Evolutionary conservation across 2,888 invertebrate species (phyloP), one percentile per base, ranked within the genome.

Genomic region (Danaus chrysippus): DNA sequence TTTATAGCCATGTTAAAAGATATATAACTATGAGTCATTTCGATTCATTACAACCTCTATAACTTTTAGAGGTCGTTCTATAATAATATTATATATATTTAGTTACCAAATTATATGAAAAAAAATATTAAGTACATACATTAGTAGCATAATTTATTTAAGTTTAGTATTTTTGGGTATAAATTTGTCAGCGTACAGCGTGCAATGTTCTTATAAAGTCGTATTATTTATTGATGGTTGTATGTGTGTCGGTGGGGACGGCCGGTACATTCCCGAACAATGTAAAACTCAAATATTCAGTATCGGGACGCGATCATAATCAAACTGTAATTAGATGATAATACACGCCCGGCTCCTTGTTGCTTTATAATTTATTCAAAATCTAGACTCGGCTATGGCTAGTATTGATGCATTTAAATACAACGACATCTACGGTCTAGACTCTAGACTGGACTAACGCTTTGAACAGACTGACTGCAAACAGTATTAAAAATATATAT

Each of bases 201-300:
- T 15, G 49, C 17, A 11, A 17, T 49, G n/a, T 49, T 49, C 15
- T 49, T 17, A 34, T 49, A 15, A 17, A 49, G 10, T 17, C 17
- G 10, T 46, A 43, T 46, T 46, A 49, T 17, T 10, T 49, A 49
- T 49, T 49, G 17, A 49, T 15, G 3, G 46, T 46, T n/a, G 46
- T 49, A 17, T 49, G 11, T 34, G 49, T 17, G 49, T 17, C 10
- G 15, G 10, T 17, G 9, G 46, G 10, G 46, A 34, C 66, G 58
- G 64, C 62, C 66, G 15, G 17, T 49, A 63, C 69, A 71, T 71
- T 72, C 71, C 44, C 34, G 73, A 71, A 78, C 78, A 78, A 78
- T 78, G 67, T 68, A 68, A 66, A 72, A 64, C 73, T 79, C 70
- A 79, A 81, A 79, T 79, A 81, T 82, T 77, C 79, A 81, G 64